Percentiles rank a stretch among this genome's conserved stretches.
phyloP scores from a whole-genome alignment of 2,113 vertebrate species.

The Heterotis niloticus region DNA sequence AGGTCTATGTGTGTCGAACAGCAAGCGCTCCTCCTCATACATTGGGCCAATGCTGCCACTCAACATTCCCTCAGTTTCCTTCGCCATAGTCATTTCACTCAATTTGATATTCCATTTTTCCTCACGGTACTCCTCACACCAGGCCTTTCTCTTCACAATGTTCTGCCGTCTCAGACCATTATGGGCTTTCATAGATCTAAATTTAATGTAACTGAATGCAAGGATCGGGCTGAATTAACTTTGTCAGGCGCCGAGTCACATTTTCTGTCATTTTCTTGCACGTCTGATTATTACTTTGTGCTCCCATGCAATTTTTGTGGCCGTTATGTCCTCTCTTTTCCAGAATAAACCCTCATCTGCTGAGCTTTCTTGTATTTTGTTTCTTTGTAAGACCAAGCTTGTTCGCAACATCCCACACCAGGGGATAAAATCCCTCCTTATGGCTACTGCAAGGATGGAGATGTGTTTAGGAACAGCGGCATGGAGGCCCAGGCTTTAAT shows the following conservation, averaged over 20 bases:
- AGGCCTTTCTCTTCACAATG: not conserved
- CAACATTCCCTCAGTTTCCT: not conserved
- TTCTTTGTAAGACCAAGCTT: not conserved
- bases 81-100: no score
- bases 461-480: no score
- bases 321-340: no score
- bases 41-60: not conserved
- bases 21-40: not conserved
- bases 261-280: not conserved
- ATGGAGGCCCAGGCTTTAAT: no score
- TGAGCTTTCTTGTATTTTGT: not conserved
- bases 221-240: not conserved
- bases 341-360: not conserved
- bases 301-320: no score
- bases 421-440: not conserved
- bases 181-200: not conserved
- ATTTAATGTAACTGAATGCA: not conserved
- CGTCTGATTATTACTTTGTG: not conserved
- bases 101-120: no score
- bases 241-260: not conserved
- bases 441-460: not conserved
- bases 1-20: not conserved
- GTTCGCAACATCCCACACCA: not conserved
- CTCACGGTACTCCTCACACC: no score
- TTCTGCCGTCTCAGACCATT: not conserved